Evolutionary conservation across 2,113 vertebrate genomes (phyloP).

Genomic region (Etheostoma spectabile): DNA sequence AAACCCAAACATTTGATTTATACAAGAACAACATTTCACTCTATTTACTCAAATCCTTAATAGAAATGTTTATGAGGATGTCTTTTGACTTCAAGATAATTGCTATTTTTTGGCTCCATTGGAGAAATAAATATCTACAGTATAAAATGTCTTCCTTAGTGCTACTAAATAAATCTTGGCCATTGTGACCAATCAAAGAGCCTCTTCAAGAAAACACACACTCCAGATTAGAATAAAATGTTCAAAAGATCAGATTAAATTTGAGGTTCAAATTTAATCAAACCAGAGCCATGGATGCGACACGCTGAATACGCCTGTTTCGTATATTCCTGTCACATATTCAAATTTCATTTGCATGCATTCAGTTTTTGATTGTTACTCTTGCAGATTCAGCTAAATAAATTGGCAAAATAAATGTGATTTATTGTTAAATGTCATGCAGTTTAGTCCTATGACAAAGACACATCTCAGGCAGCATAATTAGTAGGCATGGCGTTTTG

Average conservation of each 20-base stretch:
- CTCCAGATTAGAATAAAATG: neutral
- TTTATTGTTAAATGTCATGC: slow-evolving; percentile 74
- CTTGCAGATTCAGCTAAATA: slow-evolving; percentile 35
- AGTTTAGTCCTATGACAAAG: slow-evolving; percentile 70
- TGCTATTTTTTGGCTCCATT: slow-evolving; percentile 44
- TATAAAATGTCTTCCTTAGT: slow-evolving; percentile 34
- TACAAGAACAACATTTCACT: slow-evolving; percentile 30
- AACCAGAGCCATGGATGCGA: slow-evolving; percentile 25
- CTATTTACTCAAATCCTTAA: slow-evolving; percentile 43
- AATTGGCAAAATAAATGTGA: slow-evolving; percentile 54
- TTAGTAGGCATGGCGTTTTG: slow-evolving; percentile 50
- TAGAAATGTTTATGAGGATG: slow-evolving; percentile 21
- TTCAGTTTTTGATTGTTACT: slow-evolving; percentile 37
- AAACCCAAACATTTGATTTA: slow-evolving; percentile 47
- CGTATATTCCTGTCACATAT: slow-evolving; percentile 47
- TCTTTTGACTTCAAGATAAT: slow-evolving; percentile 49
- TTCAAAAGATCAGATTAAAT: neutral
- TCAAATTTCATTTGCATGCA: slow-evolving; percentile 41
- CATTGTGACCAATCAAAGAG: slow-evolving; percentile 42
- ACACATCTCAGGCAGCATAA: slow-evolving; percentile 61
- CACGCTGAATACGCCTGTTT: slow-evolving; percentile 39
- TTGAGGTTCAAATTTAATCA: slow-evolving; percentile 7
- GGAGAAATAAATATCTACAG: slow-evolving; percentile 40
- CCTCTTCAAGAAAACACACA: neutral
- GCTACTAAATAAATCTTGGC: slow-evolving; percentile 32